These are phyloP conservation scores for Anas acuta DNA, from an alignment of 2,797 vertebrate genomes.

Conservation along the genomic window DNA sequence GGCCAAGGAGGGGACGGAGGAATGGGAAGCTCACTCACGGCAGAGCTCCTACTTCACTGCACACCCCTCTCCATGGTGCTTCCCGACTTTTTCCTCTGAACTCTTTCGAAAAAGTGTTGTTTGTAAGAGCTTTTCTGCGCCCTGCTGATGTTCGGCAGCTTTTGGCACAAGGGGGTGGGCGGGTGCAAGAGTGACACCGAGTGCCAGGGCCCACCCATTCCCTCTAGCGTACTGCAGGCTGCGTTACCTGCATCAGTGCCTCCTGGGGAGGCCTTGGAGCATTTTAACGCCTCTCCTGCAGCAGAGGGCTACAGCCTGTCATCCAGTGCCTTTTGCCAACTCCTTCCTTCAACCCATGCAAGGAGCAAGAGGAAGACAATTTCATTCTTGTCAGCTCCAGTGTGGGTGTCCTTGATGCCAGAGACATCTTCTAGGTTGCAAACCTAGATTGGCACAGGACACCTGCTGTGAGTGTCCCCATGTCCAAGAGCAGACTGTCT, in stretches of 20 bases:
- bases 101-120: neutral
- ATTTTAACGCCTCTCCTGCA: neutral
- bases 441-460: neutral
- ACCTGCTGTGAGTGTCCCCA: neutral
- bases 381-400: neutral
- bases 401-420: neutral
- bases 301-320: neutral
- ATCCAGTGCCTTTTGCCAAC: neutral
- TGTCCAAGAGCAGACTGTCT: neutral
- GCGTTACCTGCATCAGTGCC: neutral
- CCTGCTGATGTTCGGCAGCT: neutral
- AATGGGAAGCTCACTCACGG: neutral
- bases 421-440: neutral
- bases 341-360: neutral
- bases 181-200: neutral
- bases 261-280: neutral
- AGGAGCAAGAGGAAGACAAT: neutral
- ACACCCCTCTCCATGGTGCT: neutral
- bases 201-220: neutral
- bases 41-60: neutral
- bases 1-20: neutral
- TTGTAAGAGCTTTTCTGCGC: neutral
- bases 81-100: neutral
- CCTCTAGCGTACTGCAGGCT: neutral
- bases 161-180: too few species aligned